Evolutionary conservation across 2,797 vertebrate species (phyloP).

Genomic region (Podarcis lilfordi): DNA sequence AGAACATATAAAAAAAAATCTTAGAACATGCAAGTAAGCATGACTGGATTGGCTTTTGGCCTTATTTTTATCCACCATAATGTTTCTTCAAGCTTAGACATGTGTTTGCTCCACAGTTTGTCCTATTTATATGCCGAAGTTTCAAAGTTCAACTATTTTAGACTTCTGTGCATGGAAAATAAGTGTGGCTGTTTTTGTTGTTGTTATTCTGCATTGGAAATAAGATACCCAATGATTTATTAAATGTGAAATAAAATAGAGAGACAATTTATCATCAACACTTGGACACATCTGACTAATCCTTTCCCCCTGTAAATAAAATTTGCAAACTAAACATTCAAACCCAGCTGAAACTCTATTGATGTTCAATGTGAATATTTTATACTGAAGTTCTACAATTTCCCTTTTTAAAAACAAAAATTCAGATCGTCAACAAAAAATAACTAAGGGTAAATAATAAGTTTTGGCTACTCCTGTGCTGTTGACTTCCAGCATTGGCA

Average conservation of each 20-base stretch:
- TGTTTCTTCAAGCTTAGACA: conserved; percentile 65
- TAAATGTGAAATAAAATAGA: background rate
- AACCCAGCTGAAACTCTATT: background rate
- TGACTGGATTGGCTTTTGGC: conserved; percentile 50
- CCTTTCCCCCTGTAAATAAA: background rate
- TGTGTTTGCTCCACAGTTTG: conserved; percentile 63
- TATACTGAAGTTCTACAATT: background rate
- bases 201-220: conserved; percentile 20
- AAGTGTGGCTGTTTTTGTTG: background rate
- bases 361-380: background rate
- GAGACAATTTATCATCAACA: background rate
- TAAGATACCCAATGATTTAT: background rate
- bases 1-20: conserved; percentile 42
- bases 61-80: conserved; percentile 69
- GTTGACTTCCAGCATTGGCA: background rate
- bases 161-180: conserved; percentile 43
- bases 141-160: conserved; percentile 66
- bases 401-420: background rate
- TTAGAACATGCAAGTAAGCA: conserved; percentile 55
- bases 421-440: background rate
- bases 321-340: background rate
- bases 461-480: background rate
- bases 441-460: background rate
- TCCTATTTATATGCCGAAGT: conserved; percentile 51
- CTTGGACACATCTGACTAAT: background rate